Base-by-base conservation (phyloP, 2,888 invertebrate genomes). In the Horisme vitalbata region DNA sequence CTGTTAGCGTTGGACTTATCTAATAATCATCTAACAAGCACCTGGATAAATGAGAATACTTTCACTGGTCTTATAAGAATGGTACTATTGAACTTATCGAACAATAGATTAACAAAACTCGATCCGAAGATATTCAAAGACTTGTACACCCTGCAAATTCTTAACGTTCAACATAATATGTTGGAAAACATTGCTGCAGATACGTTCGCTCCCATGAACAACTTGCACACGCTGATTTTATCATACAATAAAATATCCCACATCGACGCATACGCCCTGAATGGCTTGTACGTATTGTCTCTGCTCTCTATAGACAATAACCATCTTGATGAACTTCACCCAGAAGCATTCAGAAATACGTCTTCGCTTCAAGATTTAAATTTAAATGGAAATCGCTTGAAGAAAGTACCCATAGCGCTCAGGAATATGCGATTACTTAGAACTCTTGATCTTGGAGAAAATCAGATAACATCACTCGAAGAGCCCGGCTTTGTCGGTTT, bases 381-480 rank as follows among this genome's bases (percentile, higher is more conserved):
- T 90, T 91, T 97, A 71, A 96, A 96, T 83, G 95, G 95, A 50
- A 97, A 97, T 86, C 93, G 93, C 70, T 90, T 97, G 67, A 94
- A 94, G 72, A 91, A 92, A 63, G 93, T 97, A 64, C 97, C 97
- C 30, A 80, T 93, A 65, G 97, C 97, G 13, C 82, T 97, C 50
- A 93, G 94, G 74, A 95, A 96, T 83, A 95, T 97, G 94, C 93
- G 95, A 58, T 91, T 96, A 68, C 88, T 98, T 68, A 92, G 95
- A 75, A 96, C 96, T 34, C 93, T 99, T 52, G 97, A 97, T 87
- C 91, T 99, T 61, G 97, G 97, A 45, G 97, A 97, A 83, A 99
- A 99, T 89, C 92, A 93, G 76, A 95, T 99, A 75, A 92, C 93
- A 43, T 92, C 92, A 45, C 83, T 99, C 48, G 95, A 95, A 60